Evolutionary conservation across 2,113 vertebrate species (phyloP).

Genomic region (Danio rerio): DNA sequence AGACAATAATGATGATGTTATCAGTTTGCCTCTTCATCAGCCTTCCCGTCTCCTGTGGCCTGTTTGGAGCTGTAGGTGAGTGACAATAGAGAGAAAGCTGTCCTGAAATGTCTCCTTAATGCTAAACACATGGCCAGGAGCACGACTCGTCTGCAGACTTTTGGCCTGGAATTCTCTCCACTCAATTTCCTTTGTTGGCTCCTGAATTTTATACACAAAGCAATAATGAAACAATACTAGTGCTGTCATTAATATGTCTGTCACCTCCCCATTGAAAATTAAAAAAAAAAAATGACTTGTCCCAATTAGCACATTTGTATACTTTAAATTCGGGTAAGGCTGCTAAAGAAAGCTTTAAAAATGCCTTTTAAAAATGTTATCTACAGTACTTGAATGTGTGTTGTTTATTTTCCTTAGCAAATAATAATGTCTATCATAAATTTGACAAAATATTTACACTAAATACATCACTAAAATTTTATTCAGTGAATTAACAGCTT

Average conservation of each 20-base stretch:
- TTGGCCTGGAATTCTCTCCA: conserved; percentile 54
- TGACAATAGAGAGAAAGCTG: conserved; percentile 36
- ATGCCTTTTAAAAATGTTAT: too few species aligned
- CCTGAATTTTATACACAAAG: conserved; percentile 56
- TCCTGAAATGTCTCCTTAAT: conserved; percentile 53
- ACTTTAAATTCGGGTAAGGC: conserved; percentile 7
- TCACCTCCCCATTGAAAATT: conserved; percentile 36
- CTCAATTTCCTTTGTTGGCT: conserved; percentile 62
- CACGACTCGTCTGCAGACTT: conserved; percentile 56
- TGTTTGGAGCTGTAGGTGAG: conserved; percentile 38
- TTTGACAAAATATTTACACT: too few species aligned
- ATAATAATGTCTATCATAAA: too few species aligned
- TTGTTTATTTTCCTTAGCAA: too few species aligned
- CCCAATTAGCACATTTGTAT: conserved; percentile 38
- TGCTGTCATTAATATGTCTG: conserved; percentile 52
- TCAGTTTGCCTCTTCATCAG: conserved; percentile 5
- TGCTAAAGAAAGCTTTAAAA: not conserved
- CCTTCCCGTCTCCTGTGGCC: conserved; percentile 35
- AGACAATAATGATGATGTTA: conserved; percentile 32
- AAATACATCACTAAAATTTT: too few species aligned
- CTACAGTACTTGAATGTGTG: too few species aligned
- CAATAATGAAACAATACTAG: conserved; percentile 58
- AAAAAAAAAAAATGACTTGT: conserved; percentile 34
- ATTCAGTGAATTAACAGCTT: too few species aligned
- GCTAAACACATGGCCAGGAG: conserved; percentile 59